Percentiles rank a stretch among this genome's conserved stretches.
Conservation (phyloP, 92 coral and sea anemone species). For the Phymanthus crucifer region DNA sequence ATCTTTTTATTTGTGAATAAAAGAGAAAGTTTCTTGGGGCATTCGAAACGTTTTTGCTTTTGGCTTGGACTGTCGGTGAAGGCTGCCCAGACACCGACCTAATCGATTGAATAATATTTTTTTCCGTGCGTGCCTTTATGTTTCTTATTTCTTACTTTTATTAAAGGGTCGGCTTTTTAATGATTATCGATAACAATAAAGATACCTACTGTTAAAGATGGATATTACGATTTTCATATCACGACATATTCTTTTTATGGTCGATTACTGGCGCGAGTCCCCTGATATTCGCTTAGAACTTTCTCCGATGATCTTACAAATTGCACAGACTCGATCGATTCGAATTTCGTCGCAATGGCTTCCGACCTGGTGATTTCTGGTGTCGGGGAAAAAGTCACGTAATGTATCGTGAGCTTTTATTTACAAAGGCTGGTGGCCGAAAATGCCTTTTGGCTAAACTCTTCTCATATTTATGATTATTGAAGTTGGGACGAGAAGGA, state of each 20-base stretch:
- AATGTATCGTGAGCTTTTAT: slow-evolving; percentile 11
- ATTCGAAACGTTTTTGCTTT: not conserved
- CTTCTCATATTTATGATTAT: not conserved
- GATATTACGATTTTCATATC: not conserved
- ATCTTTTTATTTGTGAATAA: not conserved
- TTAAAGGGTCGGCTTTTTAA: slow-evolving; percentile 6
- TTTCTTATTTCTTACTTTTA: not conserved
- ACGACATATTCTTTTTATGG: not conserved
- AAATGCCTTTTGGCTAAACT: not conserved
- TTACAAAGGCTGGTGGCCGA: slow-evolving; percentile 14
- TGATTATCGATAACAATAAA: not conserved
- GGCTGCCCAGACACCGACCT: not conserved
- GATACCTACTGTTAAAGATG: slow-evolving; percentile 5
- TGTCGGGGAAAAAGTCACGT: slow-evolving; percentile 26
- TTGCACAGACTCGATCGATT: not conserved
- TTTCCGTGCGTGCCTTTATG: slow-evolving; percentile 2
- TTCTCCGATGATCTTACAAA: not conserved
- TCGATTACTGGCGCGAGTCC: not conserved
- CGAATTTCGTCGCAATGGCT: not conserved
- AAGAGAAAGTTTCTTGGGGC: not conserved
- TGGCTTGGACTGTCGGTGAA: slow-evolving; percentile 4
- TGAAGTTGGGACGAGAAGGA: not conserved
- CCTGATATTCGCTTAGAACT: not conserved
- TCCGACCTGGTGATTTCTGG: slow-evolving; percentile 21
- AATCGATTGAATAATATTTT: not conserved